Evolutionary conservation across 2,113 vertebrate genomes (phyloP).

Genomic region (Tetrax tetrax): DNA sequence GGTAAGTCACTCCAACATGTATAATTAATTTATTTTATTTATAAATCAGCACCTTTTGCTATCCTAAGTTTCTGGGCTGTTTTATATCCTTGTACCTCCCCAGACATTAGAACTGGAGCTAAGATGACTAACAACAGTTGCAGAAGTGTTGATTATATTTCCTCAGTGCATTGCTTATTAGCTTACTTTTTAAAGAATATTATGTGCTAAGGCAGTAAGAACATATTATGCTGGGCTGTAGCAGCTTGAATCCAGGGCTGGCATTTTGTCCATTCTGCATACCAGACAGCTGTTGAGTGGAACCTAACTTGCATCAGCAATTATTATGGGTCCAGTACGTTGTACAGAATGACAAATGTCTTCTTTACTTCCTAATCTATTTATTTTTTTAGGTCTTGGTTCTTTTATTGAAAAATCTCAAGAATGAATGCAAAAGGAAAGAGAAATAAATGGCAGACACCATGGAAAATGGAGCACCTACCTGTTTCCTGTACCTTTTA

Average conservation of each 20-base stretch:
- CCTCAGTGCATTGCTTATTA: background rate
- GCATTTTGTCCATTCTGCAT: background rate
- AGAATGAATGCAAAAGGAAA: background rate
- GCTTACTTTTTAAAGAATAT: background rate
- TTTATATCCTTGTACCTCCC: background rate
- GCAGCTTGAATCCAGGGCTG: conserved; percentile 21
- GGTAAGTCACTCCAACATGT: background rate
- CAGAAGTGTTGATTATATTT: background rate
- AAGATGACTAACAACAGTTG: background rate
- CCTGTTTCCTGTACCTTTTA: background rate
- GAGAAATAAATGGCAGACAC: background rate
- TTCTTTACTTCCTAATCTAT: background rate
- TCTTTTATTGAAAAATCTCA: background rate
- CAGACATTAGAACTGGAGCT: background rate
- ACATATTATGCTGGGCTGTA: background rate
- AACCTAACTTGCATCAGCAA: background rate
- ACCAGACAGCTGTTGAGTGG: background rate
- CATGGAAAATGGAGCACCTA: background rate
- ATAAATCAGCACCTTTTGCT: too few relatives aligned
- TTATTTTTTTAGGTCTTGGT: background rate
- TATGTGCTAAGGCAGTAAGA: background rate
- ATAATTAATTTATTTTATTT: too few relatives aligned
- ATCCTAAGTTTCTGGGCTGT: too few relatives aligned
- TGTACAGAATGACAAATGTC: background rate
- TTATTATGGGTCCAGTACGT: background rate